Evolutionary conservation across 2,113 vertebrate species (phyloP).

Genomic region (Oncorhynchus clarkii): DNA sequence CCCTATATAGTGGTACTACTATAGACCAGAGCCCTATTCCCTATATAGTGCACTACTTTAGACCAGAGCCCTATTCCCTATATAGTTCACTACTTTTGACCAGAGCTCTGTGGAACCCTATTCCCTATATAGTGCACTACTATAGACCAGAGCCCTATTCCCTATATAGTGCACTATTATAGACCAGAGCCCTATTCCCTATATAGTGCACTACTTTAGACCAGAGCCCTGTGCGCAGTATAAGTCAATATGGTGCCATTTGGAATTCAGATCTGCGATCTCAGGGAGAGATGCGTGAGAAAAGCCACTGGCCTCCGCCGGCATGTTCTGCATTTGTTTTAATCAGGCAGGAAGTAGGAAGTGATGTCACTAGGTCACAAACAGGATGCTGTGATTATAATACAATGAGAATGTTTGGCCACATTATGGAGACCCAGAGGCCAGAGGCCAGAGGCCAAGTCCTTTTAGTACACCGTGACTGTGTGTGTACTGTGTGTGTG

Average conservation of each 20-base stretch:
- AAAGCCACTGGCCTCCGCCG: slow-evolving; percentile 69
- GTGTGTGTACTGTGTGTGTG: too few relatives aligned
- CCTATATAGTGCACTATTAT: too few relatives aligned
- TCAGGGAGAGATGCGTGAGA: slow-evolving; percentile 73
- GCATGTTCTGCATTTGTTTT: slow-evolving; percentile 68
- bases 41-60: too few relatives aligned
- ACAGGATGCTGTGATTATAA: slow-evolving; percentile 89
- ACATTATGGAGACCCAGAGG: slow-evolving; percentile 65
- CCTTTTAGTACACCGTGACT: slow-evolving; percentile 13
- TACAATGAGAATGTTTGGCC: slow-evolving; percentile 69
- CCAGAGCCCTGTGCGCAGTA: not conserved
- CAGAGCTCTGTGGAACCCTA: too few relatives aligned
- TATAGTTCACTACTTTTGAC: too few relatives aligned
- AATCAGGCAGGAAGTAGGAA: slow-evolving; percentile 86
- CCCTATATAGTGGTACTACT: too few relatives aligned
- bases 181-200: too few relatives aligned
- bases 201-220: too few relatives aligned
- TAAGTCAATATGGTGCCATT: not conserved
- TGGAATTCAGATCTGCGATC: slow-evolving; percentile 5
- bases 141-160: too few relatives aligned
- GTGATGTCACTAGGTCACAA: slow-evolving; percentile 82
- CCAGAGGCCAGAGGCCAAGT: slow-evolving; percentile 68
- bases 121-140: too few relatives aligned
- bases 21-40: too few relatives aligned
- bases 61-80: too few relatives aligned